Conservation (phyloP, 2,888 invertebrate genomes). For the Venustoraphidia nigricollis region DNA sequence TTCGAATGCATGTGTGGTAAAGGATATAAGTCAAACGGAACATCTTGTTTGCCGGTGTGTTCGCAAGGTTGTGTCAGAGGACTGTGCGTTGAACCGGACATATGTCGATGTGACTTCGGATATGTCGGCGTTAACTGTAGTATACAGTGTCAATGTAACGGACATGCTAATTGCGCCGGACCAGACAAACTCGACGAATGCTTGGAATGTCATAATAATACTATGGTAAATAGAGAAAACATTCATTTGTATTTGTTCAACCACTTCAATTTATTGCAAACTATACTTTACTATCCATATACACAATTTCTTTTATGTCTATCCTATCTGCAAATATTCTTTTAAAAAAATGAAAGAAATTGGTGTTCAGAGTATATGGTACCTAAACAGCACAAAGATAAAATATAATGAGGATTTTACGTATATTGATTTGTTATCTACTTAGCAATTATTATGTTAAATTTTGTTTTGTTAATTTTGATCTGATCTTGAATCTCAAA, state of each 20-base stretch:
- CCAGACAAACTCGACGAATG: conserved; percentile 73
- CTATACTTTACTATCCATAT: too few relatives aligned
- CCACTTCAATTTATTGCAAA: too few relatives aligned
- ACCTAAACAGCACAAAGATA: too few relatives aligned
- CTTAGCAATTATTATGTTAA: conserved; percentile 6
- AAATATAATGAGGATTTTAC: too few relatives aligned
- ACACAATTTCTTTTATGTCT: too few relatives aligned
- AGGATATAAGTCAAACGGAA: conserved; percentile 46
- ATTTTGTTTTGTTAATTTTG: neutral
- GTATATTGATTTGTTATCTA: neutral
- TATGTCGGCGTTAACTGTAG: conserved; percentile 90
- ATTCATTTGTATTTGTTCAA: too few relatives aligned
- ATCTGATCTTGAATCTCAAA: neutral
- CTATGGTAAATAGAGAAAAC: conserved; percentile 44
- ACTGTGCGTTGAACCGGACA: conserved; percentile 64
- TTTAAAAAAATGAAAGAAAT: too few relatives aligned
- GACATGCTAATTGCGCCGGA: conserved; percentile 82
- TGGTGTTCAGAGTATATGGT: too few relatives aligned
- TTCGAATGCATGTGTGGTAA: conserved; percentile 74
- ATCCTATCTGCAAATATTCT: too few relatives aligned
- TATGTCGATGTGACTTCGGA: conserved; percentile 84
- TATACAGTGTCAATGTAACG: conserved; percentile 87
- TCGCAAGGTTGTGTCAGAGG: conserved; percentile 76
- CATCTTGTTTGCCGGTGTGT: conserved; percentile 65
- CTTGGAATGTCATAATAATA: conserved; percentile 76